phyloP scores from a whole-genome alignment of 2,113 vertebrate species.

The Cisticola juncidis region DNA sequence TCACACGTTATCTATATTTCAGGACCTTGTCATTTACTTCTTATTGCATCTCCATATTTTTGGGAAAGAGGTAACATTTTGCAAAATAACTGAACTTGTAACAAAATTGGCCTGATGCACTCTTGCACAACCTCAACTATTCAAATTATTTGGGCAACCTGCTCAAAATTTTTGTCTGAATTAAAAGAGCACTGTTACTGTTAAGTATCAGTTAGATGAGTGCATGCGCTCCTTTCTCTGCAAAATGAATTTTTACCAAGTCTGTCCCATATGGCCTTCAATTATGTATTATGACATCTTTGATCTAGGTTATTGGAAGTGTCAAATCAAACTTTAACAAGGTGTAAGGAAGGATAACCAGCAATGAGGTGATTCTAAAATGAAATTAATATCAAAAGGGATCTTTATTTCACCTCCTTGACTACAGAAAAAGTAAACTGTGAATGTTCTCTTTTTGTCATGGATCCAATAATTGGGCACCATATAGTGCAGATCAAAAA shows the following conservation, averaged over 20 bases:
- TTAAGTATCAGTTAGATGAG: neutral
- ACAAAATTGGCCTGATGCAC: neutral
- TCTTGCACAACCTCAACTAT: neutral
- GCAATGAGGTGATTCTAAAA: conserved; percentile 31
- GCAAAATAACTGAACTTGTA: neutral
- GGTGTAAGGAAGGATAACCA: conserved; percentile 42
- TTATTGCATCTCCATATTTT: neutral
- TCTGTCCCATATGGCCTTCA: conserved; percentile 5
- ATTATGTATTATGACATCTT: conserved; percentile 54
- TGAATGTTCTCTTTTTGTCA: neutral
- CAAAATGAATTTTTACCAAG: neutral
- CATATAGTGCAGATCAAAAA: neutral
- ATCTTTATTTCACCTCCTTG: conserved; percentile 16
- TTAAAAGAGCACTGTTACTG: neutral
- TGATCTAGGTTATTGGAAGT: conserved; percentile 44
- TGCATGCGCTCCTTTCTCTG: neutral
- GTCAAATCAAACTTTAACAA: conserved; percentile 45
- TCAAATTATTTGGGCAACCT: neutral
- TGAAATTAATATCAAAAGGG: conserved; percentile 35
- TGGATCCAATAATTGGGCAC: neutral
- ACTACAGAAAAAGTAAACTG: neutral
- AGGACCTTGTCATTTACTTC: neutral
- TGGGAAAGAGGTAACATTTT: neutral
- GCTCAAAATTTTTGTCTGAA: neutral
- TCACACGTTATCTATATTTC: neutral